These are phyloP conservation scores for Muscicapa striata DNA, from an alignment of 2,797 vertebrate genomes.

Conservation along the genomic window DNA sequence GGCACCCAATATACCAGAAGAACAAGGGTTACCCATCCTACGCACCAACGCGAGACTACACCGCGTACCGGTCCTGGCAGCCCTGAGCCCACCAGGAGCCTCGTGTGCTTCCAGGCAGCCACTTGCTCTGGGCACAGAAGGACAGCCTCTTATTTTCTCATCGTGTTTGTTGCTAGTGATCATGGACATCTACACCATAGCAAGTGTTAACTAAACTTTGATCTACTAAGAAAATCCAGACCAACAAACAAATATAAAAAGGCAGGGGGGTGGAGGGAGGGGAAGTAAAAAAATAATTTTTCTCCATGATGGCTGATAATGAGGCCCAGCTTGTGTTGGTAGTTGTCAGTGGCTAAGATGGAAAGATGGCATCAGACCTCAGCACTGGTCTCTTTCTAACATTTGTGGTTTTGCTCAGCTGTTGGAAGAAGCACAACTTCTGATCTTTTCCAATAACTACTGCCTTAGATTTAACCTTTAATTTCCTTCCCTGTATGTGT, in stretches of 20 bases:
- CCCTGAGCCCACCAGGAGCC: constrained; percentile 38
- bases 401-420: neutral
- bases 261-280: no score
- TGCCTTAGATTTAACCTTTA: constrained; percentile 3
- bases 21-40: constrained; percentile 75
- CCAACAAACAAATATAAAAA: neutral
- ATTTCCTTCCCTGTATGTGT: neutral
- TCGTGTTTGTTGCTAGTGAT: neutral
- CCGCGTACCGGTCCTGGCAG: constrained; percentile 76
- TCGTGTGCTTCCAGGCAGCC: neutral
- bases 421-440: neutral
- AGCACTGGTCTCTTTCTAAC: neutral
- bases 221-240: neutral
- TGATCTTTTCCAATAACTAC: neutral
- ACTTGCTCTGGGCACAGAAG: constrained; percentile 38
- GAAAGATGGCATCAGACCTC: neutral
- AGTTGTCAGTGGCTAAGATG: neutral
- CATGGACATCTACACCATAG: neutral
- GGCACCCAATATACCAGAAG: constrained; percentile 66
- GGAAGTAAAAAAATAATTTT: neutral
- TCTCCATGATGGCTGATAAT: neutral
- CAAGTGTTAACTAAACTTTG: neutral
- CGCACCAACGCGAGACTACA: constrained; percentile 69
- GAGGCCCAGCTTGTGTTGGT: neutral
- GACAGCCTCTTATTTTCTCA: constrained; percentile 21